Percentiles rank a stretch among this genome's conserved stretches.
These are phyloP conservation scores for Heterochromis multidens DNA, from an alignment of 2,113 vertebrate genomes.

Conservation along the genomic window DNA sequence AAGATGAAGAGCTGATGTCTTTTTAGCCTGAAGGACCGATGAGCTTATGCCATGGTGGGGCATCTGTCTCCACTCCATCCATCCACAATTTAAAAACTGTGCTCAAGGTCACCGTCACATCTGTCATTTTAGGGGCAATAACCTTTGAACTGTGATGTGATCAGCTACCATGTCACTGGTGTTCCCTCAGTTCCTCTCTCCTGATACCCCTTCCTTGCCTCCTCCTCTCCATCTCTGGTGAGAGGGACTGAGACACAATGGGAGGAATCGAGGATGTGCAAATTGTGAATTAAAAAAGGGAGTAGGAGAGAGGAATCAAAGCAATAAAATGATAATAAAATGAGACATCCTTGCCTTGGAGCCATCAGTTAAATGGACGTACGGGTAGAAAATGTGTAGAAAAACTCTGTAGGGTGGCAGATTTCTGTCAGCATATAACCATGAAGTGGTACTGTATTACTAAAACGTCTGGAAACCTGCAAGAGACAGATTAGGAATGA, in stretches of 20 bases:
- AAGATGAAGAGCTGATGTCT: background rate
- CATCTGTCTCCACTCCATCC: no score
- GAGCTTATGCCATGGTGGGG: background rate
- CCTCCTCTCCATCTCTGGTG: no score
- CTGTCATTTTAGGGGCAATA: no score
- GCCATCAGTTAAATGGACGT: background rate
- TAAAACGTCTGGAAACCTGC: background rate
- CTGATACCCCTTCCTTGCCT: no score
- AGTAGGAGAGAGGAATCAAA: background rate
- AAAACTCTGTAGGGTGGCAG: background rate
- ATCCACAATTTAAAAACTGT: no score
- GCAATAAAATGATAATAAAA: background rate
- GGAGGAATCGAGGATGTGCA: background rate
- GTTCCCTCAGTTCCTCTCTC: no score
- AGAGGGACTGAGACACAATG: background rate
- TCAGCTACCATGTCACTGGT: no score
- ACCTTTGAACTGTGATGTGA: no score
- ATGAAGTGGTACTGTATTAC: background rate
- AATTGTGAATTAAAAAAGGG: background rate
- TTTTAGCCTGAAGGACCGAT: background rate
- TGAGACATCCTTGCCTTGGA: background rate
- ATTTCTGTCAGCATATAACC: background rate
- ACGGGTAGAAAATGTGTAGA: background rate
- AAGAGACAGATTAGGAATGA: background rate
- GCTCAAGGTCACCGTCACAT: no score